Percentiles rank a stretch among this genome's conserved stretches.
Evolutionary conservation across 2,888 invertebrate species (phyloP).

Genomic region (Lutraria lutraria): DNA sequence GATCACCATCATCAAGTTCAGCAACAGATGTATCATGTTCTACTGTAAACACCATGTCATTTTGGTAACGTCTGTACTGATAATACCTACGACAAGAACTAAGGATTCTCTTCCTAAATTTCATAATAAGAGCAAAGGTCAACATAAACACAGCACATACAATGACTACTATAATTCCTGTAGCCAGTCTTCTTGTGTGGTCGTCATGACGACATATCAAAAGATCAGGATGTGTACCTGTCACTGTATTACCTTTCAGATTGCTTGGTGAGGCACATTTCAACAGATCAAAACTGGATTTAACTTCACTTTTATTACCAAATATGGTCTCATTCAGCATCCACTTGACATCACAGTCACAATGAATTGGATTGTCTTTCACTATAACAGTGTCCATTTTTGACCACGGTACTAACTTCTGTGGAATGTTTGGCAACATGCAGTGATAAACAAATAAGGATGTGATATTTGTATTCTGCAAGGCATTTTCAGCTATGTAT

Average conservation of each 20-base stretch:
- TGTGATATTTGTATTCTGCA: slow-evolving; percentile 30
- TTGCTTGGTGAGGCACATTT: slow-evolving; percentile 42
- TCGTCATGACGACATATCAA: slow-evolving; percentile 39
- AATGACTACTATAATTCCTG: slow-evolving; percentile 58
- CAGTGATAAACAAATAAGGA: slow-evolving; percentile 35
- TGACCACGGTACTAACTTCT: slow-evolving; percentile 52
- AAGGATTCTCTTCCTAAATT: slow-evolving; percentile 47
- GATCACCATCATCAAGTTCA: slow-evolving; percentile 60
- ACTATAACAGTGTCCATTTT: slow-evolving; percentile 30
- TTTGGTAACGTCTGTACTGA: slow-evolving; percentile 58
- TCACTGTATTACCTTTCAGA: slow-evolving; percentile 18
- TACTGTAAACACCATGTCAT: slow-evolving; percentile 64
- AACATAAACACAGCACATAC: slow-evolving; percentile 44
- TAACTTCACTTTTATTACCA: slow-evolving; percentile 40
- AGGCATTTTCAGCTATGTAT: slow-evolving; percentile 53
- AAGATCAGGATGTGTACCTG: not conserved
- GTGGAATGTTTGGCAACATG: slow-evolving; percentile 43
- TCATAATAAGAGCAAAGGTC: slow-evolving; percentile 38
- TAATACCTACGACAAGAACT: slow-evolving; percentile 53
- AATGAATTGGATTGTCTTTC: slow-evolving; percentile 44
- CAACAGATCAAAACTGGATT: slow-evolving; percentile 38
- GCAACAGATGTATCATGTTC: slow-evolving; percentile 61
- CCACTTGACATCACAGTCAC: slow-evolving; percentile 60
- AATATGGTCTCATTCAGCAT: slow-evolving; percentile 37
- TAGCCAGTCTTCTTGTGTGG: slow-evolving; percentile 39